These are phyloP conservation scores for Brachionus manjavacas DNA, from an alignment of 1,140 invertebrate species.

Conservation along the genomic window DNA sequence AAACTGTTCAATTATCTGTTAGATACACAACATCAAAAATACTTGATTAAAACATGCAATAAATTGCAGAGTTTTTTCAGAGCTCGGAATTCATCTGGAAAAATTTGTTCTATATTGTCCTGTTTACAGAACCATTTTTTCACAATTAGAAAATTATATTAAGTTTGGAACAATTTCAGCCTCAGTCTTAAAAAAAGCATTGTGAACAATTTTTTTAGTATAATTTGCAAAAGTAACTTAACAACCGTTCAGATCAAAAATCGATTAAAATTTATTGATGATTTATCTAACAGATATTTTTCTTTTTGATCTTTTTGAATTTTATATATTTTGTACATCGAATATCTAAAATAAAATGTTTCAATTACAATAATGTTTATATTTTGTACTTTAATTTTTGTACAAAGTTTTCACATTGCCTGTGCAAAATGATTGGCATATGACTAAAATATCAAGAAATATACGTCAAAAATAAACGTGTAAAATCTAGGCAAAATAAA, in stretches of 20 bases:
- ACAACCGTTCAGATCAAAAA: neutral
- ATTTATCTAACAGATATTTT: neutral
- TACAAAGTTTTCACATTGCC: neutral
- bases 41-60: too few species aligned
- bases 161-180: neutral
- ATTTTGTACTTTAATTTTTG: neutral
- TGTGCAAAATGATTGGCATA: too few species aligned
- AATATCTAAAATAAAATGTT: neutral
- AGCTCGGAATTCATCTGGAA: neutral
- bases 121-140: neutral
- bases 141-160: neutral
- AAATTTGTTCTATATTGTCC: neutral
- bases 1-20: neutral
- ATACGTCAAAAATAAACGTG: too few species aligned
- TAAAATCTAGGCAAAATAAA: neutral
- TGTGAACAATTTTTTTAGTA: neutral
- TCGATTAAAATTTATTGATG: neutral
- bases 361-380: neutral
- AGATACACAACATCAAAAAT: neutral
- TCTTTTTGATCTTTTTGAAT: neutral
- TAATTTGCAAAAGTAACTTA: neutral
- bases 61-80: neutral
- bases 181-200: neutral
- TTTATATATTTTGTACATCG: neutral
- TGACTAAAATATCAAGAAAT: too few species aligned